phyloP scores from a whole-genome alignment of 2,888 invertebrate species.

The Drosophila tanythrix region DNA sequence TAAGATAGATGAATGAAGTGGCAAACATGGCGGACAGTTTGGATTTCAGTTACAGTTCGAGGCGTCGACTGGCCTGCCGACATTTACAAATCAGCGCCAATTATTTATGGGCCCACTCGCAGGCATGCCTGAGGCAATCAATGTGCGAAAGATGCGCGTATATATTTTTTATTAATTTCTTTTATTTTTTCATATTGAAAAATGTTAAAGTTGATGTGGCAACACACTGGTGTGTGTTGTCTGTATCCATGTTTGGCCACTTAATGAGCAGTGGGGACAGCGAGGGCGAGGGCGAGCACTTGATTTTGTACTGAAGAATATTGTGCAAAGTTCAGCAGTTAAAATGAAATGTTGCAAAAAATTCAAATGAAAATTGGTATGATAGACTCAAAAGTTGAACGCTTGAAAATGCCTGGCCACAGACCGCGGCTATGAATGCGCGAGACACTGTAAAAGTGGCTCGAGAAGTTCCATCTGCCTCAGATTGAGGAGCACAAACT shows the following conservation, averaged over 20 bases:
- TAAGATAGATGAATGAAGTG: conserved; percentile 80
- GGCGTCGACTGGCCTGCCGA: conserved; percentile 62
- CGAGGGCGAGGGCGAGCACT: conserved; percentile 23
- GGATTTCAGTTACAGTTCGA: conserved; percentile 53
- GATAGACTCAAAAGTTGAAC: conserved; percentile 46
- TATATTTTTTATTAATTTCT: conserved; percentile 49
- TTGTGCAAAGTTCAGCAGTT: conserved; percentile 76
- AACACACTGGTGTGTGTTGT: conserved; percentile 49
- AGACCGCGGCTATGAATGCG: conserved; percentile 51
- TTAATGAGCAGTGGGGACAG: conserved; percentile 51
- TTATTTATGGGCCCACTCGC: conserved; percentile 54
- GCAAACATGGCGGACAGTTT: conserved; percentile 71
- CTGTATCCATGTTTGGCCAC: conserved; percentile 44
- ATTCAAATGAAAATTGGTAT: conserved; percentile 64
- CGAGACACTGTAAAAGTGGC: conserved; percentile 59
- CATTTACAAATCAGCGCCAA: conserved; percentile 75
- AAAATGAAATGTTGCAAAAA: conserved; percentile 78
- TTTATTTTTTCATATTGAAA: conserved; percentile 52
- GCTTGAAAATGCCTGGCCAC: conserved; percentile 19
- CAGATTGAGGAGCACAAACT: conserved; percentile 31
- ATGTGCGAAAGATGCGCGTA: neutral
- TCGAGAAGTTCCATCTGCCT: conserved; percentile 40
- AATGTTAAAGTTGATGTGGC: conserved; percentile 18
- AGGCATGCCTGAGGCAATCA: conserved; percentile 12
- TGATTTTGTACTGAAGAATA: conserved; percentile 39